Conservation (phyloP, 2,888 invertebrate species). For the Adelognathus sp. region DNA sequence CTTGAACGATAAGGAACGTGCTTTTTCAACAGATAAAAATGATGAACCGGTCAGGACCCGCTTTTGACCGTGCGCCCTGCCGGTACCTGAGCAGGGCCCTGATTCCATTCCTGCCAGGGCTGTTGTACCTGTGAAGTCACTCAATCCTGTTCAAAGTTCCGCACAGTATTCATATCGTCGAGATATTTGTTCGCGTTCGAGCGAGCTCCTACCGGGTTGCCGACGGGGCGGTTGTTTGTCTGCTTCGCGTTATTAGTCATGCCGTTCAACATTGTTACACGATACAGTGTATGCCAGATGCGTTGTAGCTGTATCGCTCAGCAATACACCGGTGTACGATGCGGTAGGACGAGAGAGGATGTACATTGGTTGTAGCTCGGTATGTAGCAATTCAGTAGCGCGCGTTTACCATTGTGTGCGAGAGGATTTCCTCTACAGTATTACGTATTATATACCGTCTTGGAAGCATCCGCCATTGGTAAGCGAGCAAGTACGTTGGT, state of each 20-base stretch:
- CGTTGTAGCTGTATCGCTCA: background rate
- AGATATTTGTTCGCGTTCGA: slow-evolving; percentile 23
- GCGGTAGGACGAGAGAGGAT: background rate
- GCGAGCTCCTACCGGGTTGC: slow-evolving; percentile 6
- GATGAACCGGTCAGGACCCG: too few species aligned
- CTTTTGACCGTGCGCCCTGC: too few species aligned
- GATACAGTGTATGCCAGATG: background rate
- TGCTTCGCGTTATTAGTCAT: slow-evolving; percentile 50
- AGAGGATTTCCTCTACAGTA: slow-evolving; percentile 24
- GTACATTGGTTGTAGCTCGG: slow-evolving; percentile 27
- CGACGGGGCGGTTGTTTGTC: slow-evolving; percentile 46
- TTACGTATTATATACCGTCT: slow-evolving; percentile 24
- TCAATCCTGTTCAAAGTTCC: slow-evolving; percentile 18
- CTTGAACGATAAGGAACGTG: too few species aligned
- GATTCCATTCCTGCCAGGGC: too few species aligned
- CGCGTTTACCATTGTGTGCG: slow-evolving; percentile 41
- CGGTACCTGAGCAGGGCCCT: too few species aligned
- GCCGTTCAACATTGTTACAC: slow-evolving; percentile 25
- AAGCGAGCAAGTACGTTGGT: slow-evolving; percentile 12
- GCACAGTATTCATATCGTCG: background rate
- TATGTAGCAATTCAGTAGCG: slow-evolving; percentile 46
- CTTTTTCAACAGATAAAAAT: too few species aligned
- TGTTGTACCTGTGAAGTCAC: too few species aligned
- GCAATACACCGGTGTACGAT: background rate
- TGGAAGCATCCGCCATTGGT: slow-evolving; percentile 1